Base-by-base conservation (phyloP, 23 tunicate species). In the Corella eumyota region DNA sequence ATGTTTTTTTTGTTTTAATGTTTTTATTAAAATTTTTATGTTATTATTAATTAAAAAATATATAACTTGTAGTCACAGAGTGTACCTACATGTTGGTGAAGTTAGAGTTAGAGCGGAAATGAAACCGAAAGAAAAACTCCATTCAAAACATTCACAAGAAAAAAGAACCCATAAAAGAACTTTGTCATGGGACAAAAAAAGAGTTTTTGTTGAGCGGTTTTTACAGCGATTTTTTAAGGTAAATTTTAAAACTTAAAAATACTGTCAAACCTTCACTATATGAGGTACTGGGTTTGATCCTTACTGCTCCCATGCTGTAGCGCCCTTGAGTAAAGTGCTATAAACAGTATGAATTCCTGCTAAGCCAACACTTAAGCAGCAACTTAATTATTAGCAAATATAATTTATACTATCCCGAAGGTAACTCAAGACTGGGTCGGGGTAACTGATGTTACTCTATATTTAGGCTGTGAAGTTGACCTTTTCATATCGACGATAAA, bases 101-200 rank as follows among this genome's bases (percentile, higher is more conserved):
- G 63, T 85, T 19, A 79, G 95, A 21, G 75, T 85, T 0, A 34
- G 95, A 30, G 75, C 72, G 2, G 95, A 85, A 51, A 85, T 75
- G 33, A 69, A 70, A 9, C 60, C 30, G 37, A 22, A 36, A 45
- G 24, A 6, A 4, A 21, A n/a, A 51, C 57, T 7, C 57, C 57
- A 6, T 19, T 51, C 5, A 26, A 58, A 32, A 25, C 46, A 3
- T 40, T 38, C 28, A 27, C 30, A 27, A 28, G 5, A 31, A 2
- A 40, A 4, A 5, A 64, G 44, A 55, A 72, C 48, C 17, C 67
- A 66, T 36, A 57, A 65, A 3, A 44, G 60, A 58, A 32, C 71
- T 29, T 22, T 26, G 4, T 66, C 71, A 1, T 66, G 49, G 13
- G 40, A 58, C 4, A 45, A 25, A 48, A 66, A 33, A 28, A 40